Percentiles rank a stretch among this genome's conserved stretches.
phyloP scores from a whole-genome alignment of 2,888 invertebrate genomes.

The Calliopum simillimum region DNA sequence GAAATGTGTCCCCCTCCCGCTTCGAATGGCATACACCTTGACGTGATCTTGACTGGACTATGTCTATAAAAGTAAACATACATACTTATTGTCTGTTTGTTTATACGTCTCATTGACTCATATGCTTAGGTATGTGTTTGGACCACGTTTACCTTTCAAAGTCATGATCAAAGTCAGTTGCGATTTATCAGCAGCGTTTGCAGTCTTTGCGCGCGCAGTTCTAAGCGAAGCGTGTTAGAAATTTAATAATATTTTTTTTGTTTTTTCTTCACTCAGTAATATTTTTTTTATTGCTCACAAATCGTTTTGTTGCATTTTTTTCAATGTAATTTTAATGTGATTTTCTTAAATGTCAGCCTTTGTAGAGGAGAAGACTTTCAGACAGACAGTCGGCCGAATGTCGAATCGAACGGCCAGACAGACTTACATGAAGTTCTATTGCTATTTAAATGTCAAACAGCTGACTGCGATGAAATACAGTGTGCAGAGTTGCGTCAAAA shows the following conservation, averaged over 20 bases:
- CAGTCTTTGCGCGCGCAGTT: neutral
- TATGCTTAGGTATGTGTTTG: neutral
- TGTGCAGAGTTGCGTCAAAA: neutral
- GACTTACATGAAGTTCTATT: neutral
- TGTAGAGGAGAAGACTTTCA: too few relatives aligned
- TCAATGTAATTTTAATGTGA: neutral
- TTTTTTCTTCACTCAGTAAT: too few relatives aligned
- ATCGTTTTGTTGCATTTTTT: constrained; percentile 15
- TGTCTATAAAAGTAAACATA: too few relatives aligned
- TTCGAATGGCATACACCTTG: too few relatives aligned
- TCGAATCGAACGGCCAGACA: too few relatives aligned
- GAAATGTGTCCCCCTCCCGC: too few relatives aligned
- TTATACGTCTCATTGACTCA: neutral
- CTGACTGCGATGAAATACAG: constrained; percentile 9
- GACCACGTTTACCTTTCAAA: constrained; percentile 18
- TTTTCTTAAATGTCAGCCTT: too few relatives aligned
- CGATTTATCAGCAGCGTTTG: constrained; percentile 11
- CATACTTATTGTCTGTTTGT: neutral
- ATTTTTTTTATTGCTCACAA: constrained; percentile 10
- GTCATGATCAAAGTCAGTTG: constrained; percentile 32
- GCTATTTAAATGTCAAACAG: neutral
- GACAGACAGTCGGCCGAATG: too few relatives aligned
- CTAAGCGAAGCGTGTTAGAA: constrained; percentile 9
- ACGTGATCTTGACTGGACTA: too few relatives aligned
- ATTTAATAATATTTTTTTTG: constrained; percentile 12